Evolutionary conservation across 2,888 invertebrate genomes (phyloP).

Genomic region (Cataglyphis altisquamis): DNA sequence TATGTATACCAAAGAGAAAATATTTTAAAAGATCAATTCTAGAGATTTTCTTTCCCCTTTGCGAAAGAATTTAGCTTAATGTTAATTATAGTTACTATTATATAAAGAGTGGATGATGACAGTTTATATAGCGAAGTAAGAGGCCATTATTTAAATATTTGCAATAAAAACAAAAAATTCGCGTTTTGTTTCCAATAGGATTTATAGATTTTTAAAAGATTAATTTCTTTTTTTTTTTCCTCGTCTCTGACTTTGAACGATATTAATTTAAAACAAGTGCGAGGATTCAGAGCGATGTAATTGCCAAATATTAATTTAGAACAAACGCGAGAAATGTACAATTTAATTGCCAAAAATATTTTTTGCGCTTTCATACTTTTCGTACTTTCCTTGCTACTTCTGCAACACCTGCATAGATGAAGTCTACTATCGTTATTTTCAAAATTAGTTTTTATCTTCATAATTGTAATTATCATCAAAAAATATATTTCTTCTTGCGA

Average conservation of each 20-base stretch:
- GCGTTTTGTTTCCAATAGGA: background rate
- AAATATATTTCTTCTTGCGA: background rate
- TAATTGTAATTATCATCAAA: background rate
- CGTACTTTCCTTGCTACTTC: background rate
- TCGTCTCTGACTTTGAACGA: background rate
- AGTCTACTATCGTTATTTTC: background rate
- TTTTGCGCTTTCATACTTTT: background rate
- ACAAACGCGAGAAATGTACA: background rate
- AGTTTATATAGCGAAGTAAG: background rate
- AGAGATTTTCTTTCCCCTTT: background rate
- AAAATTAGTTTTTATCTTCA: background rate
- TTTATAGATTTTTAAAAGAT: background rate
- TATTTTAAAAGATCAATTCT: constrained; percentile 12
- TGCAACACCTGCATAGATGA: background rate
- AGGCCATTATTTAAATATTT: constrained; percentile 1
- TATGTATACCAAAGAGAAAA: constrained; percentile 6
- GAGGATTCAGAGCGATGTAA: constrained; percentile 4
- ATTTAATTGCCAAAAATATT: constrained; percentile 4
- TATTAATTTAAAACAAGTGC: constrained; percentile 4
- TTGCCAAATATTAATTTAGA: constrained; percentile 4
- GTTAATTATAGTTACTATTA: background rate
- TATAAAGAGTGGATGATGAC: background rate
- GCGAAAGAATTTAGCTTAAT: background rate
- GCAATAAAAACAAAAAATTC: background rate
- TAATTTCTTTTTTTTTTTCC: background rate